phyloP scores from a whole-genome alignment of 2,113 vertebrate species.

The Alligator mississippiensis region DNA sequence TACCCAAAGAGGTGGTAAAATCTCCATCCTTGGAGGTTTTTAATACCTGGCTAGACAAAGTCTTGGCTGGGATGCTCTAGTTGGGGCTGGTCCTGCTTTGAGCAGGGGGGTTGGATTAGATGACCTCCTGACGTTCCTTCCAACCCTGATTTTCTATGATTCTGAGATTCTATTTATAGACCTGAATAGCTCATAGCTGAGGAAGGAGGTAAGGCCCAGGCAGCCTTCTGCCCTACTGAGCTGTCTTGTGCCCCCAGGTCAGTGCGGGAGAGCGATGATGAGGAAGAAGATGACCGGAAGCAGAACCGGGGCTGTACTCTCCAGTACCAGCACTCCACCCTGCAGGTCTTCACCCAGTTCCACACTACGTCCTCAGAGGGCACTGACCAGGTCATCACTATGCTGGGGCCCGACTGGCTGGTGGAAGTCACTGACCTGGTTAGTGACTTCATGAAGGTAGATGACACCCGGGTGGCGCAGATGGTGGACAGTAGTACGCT shows the following conservation, averaged over 20 bases:
- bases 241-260: constrained; percentile 74
- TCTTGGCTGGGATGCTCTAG: background rate
- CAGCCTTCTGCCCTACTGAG: background rate
- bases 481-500: constrained; percentile 91
- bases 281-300: constrained; percentile 90
- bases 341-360: constrained; percentile 97
- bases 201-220: too few species aligned
- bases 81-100: background rate
- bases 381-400: constrained; percentile 93
- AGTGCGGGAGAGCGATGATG: constrained; percentile 91
- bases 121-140: background rate
- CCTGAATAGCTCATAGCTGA: too few species aligned
- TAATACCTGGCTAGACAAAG: background rate
- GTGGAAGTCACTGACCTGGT: constrained; percentile 98
- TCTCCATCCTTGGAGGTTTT: background rate
- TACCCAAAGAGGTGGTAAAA: background rate
- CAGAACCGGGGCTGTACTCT: constrained; percentile 92
- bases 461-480: constrained; percentile 89
- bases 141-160: background rate
- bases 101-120: background rate
- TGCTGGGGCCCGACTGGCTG: constrained; percentile 97
- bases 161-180: too few species aligned
- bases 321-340: constrained; percentile 93
- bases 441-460: constrained; percentile 93
- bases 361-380: constrained; percentile 95